Percentiles rank a stretch among this genome's conserved stretches.
Conservation (phyloP, 2,113 vertebrate genomes). For the Tachuris rubrigastra region DNA sequence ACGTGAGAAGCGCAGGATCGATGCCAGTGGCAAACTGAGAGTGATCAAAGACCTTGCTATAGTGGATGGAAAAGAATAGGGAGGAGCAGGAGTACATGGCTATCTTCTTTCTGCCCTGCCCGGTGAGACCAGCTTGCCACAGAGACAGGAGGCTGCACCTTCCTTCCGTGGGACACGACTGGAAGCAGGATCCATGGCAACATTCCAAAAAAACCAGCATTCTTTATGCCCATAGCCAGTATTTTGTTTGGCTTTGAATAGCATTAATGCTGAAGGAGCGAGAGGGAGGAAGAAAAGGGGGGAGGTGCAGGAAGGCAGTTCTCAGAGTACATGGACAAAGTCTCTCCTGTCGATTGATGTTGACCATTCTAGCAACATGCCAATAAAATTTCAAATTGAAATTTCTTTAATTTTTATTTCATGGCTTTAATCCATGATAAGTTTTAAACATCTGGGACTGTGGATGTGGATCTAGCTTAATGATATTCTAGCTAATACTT, state of each 20-base stretch:
- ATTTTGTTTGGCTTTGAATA: constrained; percentile 70
- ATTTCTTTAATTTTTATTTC: constrained; percentile 74
- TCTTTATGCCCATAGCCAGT: constrained; percentile 64
- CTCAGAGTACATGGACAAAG: constrained; percentile 69
- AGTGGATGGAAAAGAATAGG: constrained; percentile 85
- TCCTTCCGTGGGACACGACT: constrained; percentile 8
- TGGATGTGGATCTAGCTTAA: constrained; percentile 68
- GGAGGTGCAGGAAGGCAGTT: constrained; percentile 51
- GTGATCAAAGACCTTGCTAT: constrained; percentile 91
- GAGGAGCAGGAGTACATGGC: neutral
- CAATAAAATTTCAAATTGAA: constrained; percentile 88
- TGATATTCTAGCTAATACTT: constrained; percentile 52
- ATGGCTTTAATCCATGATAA: constrained; percentile 83
- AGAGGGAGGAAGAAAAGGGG: constrained; percentile 10
- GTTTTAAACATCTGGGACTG: constrained; percentile 70
- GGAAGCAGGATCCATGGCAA: constrained; percentile 61
- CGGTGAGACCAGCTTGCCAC: constrained; percentile 66
- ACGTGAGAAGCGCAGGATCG: constrained; percentile 91
- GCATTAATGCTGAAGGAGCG: constrained; percentile 25
- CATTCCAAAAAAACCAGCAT: constrained; percentile 76
- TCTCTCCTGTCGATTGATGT: constrained; percentile 68
- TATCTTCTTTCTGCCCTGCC: neutral
- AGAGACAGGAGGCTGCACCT: constrained; percentile 26
- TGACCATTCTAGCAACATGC: constrained; percentile 76
- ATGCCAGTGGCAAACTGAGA: constrained; percentile 87